Evolutionary conservation across 2,888 invertebrate genomes (phyloP).

Genomic region (Cerastis leucographa): DNA sequence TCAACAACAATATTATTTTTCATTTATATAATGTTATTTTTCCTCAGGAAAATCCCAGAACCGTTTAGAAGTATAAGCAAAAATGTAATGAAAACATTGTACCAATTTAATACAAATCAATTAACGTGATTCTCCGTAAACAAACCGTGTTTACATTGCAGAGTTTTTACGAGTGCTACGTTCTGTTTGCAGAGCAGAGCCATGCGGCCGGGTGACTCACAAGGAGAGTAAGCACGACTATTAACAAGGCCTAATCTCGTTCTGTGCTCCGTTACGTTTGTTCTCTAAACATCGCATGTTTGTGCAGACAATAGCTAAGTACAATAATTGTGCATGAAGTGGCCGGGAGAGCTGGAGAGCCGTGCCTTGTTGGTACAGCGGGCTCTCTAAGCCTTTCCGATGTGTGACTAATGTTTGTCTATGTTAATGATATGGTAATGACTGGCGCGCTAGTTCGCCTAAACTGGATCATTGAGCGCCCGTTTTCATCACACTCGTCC

Average conservation of each 20-base stretch:
- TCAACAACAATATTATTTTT: conserved; percentile 41
- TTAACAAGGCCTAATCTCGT: conserved; percentile 87
- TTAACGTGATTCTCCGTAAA: conserved; percentile 40
- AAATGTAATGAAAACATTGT: conserved; percentile 34
- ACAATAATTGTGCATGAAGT: conserved; percentile 88
- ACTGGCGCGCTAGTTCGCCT: conserved; percentile 77
- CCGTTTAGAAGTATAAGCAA: conserved; percentile 2
- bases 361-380: conserved; percentile 84
- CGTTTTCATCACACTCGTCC: conserved; percentile 76
- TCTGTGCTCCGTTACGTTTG: conserved; percentile 86
- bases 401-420: conserved; percentile 88
- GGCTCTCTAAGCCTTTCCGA: conserved; percentile 85
- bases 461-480: conserved; percentile 86
- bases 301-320: conserved; percentile 88
- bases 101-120: conserved; percentile 35
- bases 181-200: conserved; percentile 32
- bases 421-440: conserved; percentile 90
- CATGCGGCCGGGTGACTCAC: conserved; percentile 56
- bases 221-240: conserved; percentile 74
- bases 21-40: conserved; percentile 27
- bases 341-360: conserved; percentile 77
- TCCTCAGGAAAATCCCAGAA: conserved; percentile 21
- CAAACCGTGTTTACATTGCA: conserved; percentile 15
- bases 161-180: conserved; percentile 20
- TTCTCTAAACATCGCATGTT: conserved; percentile 84